Evolutionary conservation across 2,797 vertebrate species (phyloP).

Genomic region (Phylloscopus collybita): DNA sequence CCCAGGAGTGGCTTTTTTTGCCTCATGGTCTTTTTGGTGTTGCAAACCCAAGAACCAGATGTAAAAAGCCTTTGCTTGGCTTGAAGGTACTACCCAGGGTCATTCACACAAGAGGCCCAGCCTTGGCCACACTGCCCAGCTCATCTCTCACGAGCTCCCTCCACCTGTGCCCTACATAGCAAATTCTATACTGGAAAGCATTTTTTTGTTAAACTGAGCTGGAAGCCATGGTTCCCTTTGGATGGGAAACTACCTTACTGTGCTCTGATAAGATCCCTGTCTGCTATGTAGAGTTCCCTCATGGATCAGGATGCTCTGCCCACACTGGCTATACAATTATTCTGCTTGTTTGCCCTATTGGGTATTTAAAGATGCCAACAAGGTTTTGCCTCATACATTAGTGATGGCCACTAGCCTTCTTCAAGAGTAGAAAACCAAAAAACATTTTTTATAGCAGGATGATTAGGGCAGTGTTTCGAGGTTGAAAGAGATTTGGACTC

Average conservation of each 20-base stretch:
- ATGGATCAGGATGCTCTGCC: not conserved
- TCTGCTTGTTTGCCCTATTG: not conserved
- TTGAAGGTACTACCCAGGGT: not conserved
- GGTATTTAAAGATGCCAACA: not conserved
- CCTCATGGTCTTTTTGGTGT: not conserved
- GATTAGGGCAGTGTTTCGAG: not conserved
- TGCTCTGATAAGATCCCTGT: not conserved
- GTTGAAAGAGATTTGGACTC: not conserved
- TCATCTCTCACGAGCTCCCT: accelerated
- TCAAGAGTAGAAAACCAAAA: not conserved
- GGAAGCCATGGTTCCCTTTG: not conserved
- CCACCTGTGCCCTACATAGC: accelerated
- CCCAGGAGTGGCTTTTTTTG: not conserved
- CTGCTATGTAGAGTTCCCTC: not conserved
- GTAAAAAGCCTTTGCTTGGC: not conserved
- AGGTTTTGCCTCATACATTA: not conserved
- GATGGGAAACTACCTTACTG: not conserved
- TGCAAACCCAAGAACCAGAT: not conserved
- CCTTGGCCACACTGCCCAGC: accelerated
- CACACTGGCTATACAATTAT: not conserved
- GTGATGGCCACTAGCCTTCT: not conserved
- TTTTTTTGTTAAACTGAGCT: not conserved
- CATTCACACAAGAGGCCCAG: accelerated
- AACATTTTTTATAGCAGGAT: not conserved
- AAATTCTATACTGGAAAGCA: not conserved